phyloP scores from a whole-genome alignment of 2,113 vertebrate species.

The Procavia capensis region DNA sequence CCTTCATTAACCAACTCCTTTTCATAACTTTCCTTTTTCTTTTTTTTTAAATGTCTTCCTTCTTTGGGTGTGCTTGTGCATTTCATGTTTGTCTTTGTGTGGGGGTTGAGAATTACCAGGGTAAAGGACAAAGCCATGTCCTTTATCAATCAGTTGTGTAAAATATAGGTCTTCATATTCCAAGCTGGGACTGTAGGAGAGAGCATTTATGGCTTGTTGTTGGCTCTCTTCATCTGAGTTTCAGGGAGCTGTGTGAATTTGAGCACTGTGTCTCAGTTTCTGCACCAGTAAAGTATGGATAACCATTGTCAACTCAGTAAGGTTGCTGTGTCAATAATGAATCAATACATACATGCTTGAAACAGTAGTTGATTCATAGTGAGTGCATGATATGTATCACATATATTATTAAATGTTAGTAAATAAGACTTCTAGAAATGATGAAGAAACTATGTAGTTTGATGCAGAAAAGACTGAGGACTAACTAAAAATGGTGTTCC shows the following conservation, averaged over 20 bases:
- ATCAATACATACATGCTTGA: neutral
- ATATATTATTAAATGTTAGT: neutral
- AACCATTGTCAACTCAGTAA: neutral
- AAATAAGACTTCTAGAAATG: constrained; percentile 13
- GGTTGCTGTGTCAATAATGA: neutral
- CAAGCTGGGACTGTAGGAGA: neutral
- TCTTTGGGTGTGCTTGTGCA: neutral
- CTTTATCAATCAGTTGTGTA: neutral
- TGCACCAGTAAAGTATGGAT: neutral
- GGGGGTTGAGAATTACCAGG: neutral
- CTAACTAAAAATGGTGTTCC: constrained; percentile 21
- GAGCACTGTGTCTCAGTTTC: neutral
- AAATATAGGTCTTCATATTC: neutral
- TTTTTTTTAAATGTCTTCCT: neutral
- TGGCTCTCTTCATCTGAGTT: neutral
- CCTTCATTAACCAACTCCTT: neutral
- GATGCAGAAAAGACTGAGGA: neutral
- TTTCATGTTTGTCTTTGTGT: neutral
- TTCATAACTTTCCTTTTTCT: neutral
- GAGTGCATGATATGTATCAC: neutral
- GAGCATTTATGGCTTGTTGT: neutral
- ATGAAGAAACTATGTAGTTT: neutral
- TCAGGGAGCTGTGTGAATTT: neutral
- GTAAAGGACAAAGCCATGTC: neutral
- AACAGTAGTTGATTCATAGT: neutral